phyloP scores from a whole-genome alignment of 2,888 invertebrate species.

The Meiosimyza decipiens region DNA sequence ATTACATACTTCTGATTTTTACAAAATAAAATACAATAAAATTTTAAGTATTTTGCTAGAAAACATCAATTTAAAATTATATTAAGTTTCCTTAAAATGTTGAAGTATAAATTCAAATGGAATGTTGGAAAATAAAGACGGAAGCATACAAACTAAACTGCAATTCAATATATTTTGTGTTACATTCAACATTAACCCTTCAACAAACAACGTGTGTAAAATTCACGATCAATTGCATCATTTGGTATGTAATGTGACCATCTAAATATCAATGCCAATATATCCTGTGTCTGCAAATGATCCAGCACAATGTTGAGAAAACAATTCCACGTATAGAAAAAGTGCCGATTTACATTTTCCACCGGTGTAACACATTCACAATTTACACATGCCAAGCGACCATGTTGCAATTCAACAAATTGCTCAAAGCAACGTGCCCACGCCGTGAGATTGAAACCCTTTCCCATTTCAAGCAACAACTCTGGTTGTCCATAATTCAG shows the following conservation, averaged over 20 bases:
- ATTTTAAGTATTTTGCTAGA: no score
- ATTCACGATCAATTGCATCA: slow-evolving; percentile 65
- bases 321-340: slow-evolving; percentile 66
- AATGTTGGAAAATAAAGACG: background rate
- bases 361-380: slow-evolving; percentile 60
- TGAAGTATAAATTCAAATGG: no score
- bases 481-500: slow-evolving; percentile 63
- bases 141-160: no score
- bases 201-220: slow-evolving; percentile 64
- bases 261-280: slow-evolving; percentile 61
- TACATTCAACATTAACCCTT: slow-evolving; percentile 51
- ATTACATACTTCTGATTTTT: no score
- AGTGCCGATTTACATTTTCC: slow-evolving; percentile 60
- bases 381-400: slow-evolving; percentile 62
- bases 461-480: slow-evolving; percentile 60
- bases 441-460: slow-evolving; percentile 53
- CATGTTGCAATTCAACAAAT: slow-evolving; percentile 63
- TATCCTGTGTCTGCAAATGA: slow-evolving; percentile 59
- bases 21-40: no score
- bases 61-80: no score
- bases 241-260: slow-evolving; percentile 65
- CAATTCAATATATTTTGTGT: background rate
- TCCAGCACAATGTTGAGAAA: slow-evolving; percentile 63
- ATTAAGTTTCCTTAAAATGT: no score
- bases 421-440: slow-evolving; percentile 66